Conservation (phyloP, 2,113 vertebrate genomes). For the Scophthalmus maximus region DNA sequence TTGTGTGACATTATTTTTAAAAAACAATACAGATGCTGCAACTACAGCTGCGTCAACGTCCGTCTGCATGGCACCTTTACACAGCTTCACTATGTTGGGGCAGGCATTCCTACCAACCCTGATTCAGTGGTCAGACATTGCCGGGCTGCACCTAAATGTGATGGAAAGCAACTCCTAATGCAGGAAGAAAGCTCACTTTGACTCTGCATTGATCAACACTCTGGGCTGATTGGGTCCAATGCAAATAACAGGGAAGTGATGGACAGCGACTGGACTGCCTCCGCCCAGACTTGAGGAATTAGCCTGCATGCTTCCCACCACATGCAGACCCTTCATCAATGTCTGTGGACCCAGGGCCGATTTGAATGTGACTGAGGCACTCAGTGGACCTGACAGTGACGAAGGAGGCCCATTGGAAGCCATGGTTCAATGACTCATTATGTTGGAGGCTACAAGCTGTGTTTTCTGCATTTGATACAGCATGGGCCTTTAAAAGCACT, state of each 20-base stretch:
- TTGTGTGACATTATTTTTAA: too few species aligned
- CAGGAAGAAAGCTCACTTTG: constrained; percentile 70
- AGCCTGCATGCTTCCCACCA: constrained; percentile 38
- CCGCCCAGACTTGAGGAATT: constrained; percentile 54
- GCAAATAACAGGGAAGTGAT: constrained; percentile 67
- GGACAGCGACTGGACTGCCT: constrained; percentile 61
- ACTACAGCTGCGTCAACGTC: too few species aligned
- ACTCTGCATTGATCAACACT: constrained; percentile 74
- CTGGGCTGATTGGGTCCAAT: constrained; percentile 66
- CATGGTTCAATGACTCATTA: constrained; percentile 78
- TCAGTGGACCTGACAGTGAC: constrained; percentile 76
- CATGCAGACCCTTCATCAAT: constrained; percentile 70
- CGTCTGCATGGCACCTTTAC: neutral
- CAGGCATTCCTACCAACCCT: neutral
- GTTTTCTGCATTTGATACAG: constrained; percentile 72
- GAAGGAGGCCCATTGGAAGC: constrained; percentile 69
- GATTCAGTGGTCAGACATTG: constrained; percentile 12
- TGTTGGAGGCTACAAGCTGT: constrained; percentile 51
- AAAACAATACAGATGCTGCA: too few species aligned
- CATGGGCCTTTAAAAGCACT: constrained; percentile 63
- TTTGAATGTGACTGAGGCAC: constrained; percentile 73
- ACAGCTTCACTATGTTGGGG: neutral
- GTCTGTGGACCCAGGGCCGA: constrained; percentile 65
- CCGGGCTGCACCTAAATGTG: constrained; percentile 24
- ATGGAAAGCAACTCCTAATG: constrained; percentile 65